Percentiles rank a stretch among this genome's conserved stretches.
Evolutionary conservation across 2,113 vertebrate species (phyloP).

Genomic region (Phoxinus phoxinus): DNA sequence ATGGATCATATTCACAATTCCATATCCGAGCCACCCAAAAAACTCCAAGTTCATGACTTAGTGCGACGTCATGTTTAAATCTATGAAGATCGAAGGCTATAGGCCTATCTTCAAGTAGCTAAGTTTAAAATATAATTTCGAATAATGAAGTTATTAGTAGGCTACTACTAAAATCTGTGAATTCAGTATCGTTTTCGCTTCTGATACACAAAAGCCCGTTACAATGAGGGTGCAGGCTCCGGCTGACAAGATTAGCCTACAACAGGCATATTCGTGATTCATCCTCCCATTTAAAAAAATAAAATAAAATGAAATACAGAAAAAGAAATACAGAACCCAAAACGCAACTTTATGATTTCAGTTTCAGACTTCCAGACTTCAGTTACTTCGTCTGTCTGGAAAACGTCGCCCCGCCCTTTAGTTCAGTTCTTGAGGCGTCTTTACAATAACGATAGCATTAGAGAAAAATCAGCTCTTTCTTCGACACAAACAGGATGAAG

Average conservation of each 20-base stretch:
- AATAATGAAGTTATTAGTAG: not conserved
- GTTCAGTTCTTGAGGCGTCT: not conserved
- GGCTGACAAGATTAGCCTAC: not conserved
- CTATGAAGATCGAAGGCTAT: not conserved
- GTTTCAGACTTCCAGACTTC: not conserved
- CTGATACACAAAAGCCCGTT: not conserved
- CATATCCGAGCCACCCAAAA: not conserved
- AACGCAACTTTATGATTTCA: not conserved
- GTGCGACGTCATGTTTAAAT: too few species aligned
- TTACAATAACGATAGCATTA: not conserved
- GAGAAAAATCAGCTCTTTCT: not conserved
- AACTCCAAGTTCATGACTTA: too few species aligned
- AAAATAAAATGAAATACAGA: not conserved
- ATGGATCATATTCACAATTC: not conserved
- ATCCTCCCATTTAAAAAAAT: not conserved
- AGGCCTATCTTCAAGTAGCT: too few species aligned
- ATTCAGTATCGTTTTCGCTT: not conserved
- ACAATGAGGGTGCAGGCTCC: not conserved
- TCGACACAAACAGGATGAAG: constrained; percentile 1
- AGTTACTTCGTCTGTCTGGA: not conserved
- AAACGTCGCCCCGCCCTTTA: not conserved
- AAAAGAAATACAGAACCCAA: not conserved
- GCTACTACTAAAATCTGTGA: not conserved
- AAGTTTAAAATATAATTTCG: not conserved
- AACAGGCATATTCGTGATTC: not conserved